Percentiles rank a stretch among this genome's conserved stretches.
These are phyloP conservation scores for Boloria euphrosyne DNA, from an alignment of 2,888 invertebrate species.

Conservation along the genomic window DNA sequence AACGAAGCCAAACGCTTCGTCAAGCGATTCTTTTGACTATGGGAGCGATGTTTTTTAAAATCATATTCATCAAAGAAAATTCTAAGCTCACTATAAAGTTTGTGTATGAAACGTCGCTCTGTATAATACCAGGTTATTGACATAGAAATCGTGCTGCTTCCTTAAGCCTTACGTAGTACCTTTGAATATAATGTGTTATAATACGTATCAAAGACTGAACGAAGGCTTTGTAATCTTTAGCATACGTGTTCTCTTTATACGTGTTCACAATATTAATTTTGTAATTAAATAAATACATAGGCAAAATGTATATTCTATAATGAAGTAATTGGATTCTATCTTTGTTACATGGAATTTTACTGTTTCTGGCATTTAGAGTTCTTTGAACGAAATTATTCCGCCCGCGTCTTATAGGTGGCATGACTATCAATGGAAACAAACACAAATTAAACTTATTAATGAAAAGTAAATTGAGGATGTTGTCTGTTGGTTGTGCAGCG, in stretches of 20 bases:
- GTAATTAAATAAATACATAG: not conserved
- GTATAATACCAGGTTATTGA: conserved; percentile 2
- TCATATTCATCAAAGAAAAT: too few relatives aligned
- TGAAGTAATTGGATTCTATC: not conserved
- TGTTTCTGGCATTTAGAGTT: too few relatives aligned
- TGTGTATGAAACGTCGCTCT: not conserved
- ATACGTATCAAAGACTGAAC: conserved; percentile 17
- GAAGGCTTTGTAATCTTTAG: conserved; percentile 5
- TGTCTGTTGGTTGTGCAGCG: too few relatives aligned
- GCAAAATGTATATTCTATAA: not conserved
- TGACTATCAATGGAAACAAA: too few relatives aligned
- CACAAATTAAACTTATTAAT: too few relatives aligned
- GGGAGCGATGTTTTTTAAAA: too few relatives aligned
- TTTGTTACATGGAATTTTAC: not conserved
- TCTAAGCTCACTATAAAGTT: not conserved
- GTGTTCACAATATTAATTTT: not conserved
- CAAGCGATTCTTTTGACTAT: too few relatives aligned
- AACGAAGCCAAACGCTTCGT: too few relatives aligned
- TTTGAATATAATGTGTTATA: conserved; percentile 11
- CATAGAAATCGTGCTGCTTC: conserved; percentile 4
- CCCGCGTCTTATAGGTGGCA: too few relatives aligned
- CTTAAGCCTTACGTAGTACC: conserved; percentile 4
- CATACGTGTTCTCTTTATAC: conserved; percentile 3
- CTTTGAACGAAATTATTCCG: too few relatives aligned
- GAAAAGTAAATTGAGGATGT: too few relatives aligned